Conservation (phyloP, 2,113 vertebrate genomes). For the Reinhardtius hippoglossoides region DNA sequence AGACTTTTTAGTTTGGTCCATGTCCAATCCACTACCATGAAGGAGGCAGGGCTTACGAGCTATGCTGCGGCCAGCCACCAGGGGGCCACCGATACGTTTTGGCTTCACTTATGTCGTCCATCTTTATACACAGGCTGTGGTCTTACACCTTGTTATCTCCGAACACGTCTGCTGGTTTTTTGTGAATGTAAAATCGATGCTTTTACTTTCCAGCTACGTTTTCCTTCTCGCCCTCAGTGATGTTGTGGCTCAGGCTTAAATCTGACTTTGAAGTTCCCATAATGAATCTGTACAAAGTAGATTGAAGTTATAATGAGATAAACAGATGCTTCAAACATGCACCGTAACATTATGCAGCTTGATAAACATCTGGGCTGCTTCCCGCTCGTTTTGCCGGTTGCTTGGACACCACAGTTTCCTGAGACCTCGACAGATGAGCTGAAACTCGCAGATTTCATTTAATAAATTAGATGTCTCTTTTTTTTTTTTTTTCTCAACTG, state of each 20-base stretch:
- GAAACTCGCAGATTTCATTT: neutral
- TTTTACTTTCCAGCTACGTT: neutral
- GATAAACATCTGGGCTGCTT: slow-evolving; percentile 16
- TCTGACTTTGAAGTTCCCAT: neutral
- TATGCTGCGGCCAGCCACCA: too few relatives aligned
- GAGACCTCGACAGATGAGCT: neutral
- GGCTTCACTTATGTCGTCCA: too few relatives aligned
- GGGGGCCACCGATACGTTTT: too few relatives aligned
- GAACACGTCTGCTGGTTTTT: neutral
- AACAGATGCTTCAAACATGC: slow-evolving; percentile 2
- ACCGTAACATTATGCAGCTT: neutral
- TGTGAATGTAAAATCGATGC: neutral
- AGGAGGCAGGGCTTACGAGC: too few relatives aligned
- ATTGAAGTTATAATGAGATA: slow-evolving; percentile 18
- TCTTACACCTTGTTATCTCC: too few relatives aligned
- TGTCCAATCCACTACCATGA: too few relatives aligned
- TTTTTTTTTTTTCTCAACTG: neutral
- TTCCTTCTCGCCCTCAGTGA: neutral
- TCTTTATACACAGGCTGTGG: too few relatives aligned
- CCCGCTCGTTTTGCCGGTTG: neutral
- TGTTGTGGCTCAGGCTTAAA: neutral
- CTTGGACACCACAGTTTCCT: neutral
- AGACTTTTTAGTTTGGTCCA: too few relatives aligned
- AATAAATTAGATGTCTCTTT: neutral
- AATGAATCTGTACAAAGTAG: slow-evolving; percentile 15